Base-by-base conservation (phyloP, 2,797 vertebrate genomes). In the Trematomus bernacchii region DNA sequence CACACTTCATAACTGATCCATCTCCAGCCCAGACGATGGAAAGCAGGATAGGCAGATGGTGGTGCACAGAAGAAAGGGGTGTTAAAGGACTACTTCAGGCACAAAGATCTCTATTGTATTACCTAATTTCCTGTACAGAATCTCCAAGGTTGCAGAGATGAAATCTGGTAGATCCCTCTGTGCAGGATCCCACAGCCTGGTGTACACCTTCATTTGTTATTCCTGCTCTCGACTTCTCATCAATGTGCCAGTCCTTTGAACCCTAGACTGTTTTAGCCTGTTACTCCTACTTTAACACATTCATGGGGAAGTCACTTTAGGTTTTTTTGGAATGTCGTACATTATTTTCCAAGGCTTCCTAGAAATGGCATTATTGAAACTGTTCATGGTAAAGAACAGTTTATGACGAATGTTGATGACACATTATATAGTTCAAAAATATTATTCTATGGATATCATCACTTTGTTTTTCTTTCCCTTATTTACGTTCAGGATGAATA, bases 121-220 rank as follows among this genome's bases (percentile, higher is more conserved):
- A 89, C 77, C 80, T 91, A 50, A 94, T 91, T 93, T 94, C 92
- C 92, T 90, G 82, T 80, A 71, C 69, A 59, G 65, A 79, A 80
- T 82, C 50, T 87, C 80, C 71, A 81, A 83, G 85, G 75, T 86
- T 70, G 62, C 68, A n/a, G 57, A 89, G 91, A 87, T 85, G 76
- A 85, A 89, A 85, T 84, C 67, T 79, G 77, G 19, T 21, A 62
- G 55, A 83, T 66, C 70, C 85, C 77, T 80, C 73, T 53, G 54
- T 54, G 75, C 57, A 78, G 79, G 66, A 86, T 69, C 48, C 44
- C 66, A 50, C 69, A n/a, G 43, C 51, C 63, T 55, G 67, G 42
- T 55, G 21, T 37, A 43, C 52, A 82, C 54, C 77, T 65, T 69
- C 3, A 53, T 27, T 13, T 54, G 50, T 57, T 67, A 81, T 73